These are phyloP conservation scores for Solea solea DNA, from an alignment of 2,113 vertebrate genomes.

Conservation along the genomic window DNA sequence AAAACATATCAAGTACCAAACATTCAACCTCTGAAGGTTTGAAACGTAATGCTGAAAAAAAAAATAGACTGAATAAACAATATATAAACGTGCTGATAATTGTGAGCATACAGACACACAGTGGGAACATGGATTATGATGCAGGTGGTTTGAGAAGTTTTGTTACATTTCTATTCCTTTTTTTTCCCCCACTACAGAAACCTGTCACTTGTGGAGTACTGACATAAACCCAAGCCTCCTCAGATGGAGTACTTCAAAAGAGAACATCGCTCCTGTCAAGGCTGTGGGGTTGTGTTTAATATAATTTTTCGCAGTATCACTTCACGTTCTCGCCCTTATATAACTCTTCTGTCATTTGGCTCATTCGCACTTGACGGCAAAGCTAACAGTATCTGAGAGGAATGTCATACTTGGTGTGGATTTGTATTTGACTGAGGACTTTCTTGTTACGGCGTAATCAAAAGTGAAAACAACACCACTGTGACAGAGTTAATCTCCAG, in stretches of 20 bases:
- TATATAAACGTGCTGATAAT: background rate
- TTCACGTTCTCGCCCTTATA: conserved; percentile 5
- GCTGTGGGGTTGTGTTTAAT: conserved; percentile 3
- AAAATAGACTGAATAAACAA: background rate
- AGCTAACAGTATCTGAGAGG: conserved; percentile 7
- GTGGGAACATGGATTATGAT: conserved; percentile 4
- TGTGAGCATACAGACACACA: background rate
- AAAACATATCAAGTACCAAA: conserved; percentile 27
- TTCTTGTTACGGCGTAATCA: background rate
- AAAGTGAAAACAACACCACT: conserved; percentile 4
- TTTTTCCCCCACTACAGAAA: conserved; percentile 8
- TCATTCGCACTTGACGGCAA: background rate
- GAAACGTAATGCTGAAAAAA: background rate
- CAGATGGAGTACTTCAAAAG: conserved; percentile 6
- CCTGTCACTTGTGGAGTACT: conserved; percentile 12
- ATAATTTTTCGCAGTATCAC: conserved; percentile 3
- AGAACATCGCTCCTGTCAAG: conserved; percentile 14
- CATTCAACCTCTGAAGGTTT: conserved; percentile 14
- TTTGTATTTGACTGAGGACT: background rate
- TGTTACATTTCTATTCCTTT: conserved; percentile 7
- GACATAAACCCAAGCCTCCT: conserved; percentile 13
- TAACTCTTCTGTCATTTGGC: conserved; percentile 23
- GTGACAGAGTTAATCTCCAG: background rate
- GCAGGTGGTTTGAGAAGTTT: conserved; percentile 7
- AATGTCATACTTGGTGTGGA: conserved; percentile 17